Evolutionary conservation across 2,888 invertebrate species (phyloP).

Genomic region (Chrysolina haemoptera): DNA sequence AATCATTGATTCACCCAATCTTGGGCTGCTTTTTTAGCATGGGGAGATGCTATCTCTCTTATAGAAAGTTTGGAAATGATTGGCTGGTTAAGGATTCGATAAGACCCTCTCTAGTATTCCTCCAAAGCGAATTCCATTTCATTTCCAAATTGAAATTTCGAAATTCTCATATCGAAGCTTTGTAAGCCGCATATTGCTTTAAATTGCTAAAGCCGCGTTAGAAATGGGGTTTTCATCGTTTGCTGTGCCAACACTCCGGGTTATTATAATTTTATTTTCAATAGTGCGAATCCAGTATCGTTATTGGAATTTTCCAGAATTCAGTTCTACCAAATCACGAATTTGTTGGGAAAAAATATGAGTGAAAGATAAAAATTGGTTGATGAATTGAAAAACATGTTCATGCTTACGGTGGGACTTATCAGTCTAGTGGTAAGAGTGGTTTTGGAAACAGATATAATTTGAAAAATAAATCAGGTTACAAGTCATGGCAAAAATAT

Average conservation of each 20-base stretch:
- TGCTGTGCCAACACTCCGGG: slow-evolving; percentile 35
- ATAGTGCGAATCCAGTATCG: neutral
- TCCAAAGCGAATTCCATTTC: slow-evolving; percentile 63
- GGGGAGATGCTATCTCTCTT: slow-evolving; percentile 62
- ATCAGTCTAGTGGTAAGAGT: no score
- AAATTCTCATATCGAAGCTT: slow-evolving; percentile 62
- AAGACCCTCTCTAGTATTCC: slow-evolving; percentile 58
- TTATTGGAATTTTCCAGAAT: neutral
- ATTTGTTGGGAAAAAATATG: no score
- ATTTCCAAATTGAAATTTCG: slow-evolving; percentile 66
- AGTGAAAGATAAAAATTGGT: neutral
- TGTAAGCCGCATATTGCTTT: slow-evolving; percentile 55
- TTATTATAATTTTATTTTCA: slow-evolving; percentile 43
- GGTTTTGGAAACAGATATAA: no score
- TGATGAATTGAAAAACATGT: neutral
- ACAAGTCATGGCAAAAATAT: no score
- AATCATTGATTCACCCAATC: slow-evolving; percentile 56
- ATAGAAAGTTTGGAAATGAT: slow-evolving; percentile 58
- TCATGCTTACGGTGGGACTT: no score
- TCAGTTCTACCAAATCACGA: no score
- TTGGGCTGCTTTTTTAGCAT: slow-evolving; percentile 57
- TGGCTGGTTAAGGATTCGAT: slow-evolving; percentile 62
- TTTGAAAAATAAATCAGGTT: no score
- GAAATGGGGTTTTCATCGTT: slow-evolving; percentile 49
- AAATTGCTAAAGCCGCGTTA: slow-evolving; percentile 50